phyloP scores from a whole-genome alignment of 2,888 invertebrate species.

The Monopis laevigella region DNA sequence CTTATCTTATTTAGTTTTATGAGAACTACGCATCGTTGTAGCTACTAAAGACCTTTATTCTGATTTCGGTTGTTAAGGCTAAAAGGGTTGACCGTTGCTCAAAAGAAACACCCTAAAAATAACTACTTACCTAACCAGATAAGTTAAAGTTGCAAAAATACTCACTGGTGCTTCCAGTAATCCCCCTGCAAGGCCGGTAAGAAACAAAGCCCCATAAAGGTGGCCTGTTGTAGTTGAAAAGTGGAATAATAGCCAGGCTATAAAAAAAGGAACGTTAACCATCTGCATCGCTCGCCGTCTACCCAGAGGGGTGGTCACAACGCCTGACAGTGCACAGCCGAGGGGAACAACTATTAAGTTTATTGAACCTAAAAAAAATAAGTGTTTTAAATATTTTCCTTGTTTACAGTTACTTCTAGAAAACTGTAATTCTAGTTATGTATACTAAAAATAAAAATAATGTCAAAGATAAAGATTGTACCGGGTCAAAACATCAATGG shows the following conservation, averaged over 20 bases:
- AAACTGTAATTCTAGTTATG: no score
- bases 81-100: no score
- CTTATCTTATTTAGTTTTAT: no score
- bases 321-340: conserved; percentile 80
- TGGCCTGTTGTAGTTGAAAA: conserved; percentile 70
- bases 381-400: not conserved
- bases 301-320: conserved; percentile 76
- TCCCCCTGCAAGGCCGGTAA: conserved; percentile 81
- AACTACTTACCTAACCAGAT: no score
- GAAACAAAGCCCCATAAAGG: conserved; percentile 74
- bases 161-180: conserved; percentile 82
- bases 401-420: not conserved
- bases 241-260: conserved; percentile 79
- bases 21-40: no score
- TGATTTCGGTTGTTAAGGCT: no score
- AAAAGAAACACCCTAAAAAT: no score
- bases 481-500: no score
- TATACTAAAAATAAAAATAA: no score
- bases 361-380: conserved; percentile 72
- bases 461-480: no score
- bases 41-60: no score
- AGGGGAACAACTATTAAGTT: conserved; percentile 82
- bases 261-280: conserved; percentile 77
- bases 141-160: no score
- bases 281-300: conserved; percentile 80